Conservation (phyloP, 2,113 vertebrate species). For the Carlito syrichta region DNA sequence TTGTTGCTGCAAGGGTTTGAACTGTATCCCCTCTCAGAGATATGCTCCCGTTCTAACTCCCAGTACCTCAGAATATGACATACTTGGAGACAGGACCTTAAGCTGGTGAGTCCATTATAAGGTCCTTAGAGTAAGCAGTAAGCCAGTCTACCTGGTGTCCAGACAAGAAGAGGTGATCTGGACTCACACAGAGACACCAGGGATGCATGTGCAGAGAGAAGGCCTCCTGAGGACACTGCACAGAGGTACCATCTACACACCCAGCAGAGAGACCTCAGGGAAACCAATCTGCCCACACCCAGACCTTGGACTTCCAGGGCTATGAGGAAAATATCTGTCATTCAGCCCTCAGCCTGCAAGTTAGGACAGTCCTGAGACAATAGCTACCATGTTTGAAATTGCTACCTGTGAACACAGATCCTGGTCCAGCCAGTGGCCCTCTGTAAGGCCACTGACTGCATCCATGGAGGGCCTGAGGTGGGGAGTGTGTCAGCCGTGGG, state of each 20-base stretch:
- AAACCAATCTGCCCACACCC: neutral
- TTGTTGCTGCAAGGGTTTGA: fast-evolving
- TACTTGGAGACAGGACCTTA: too few relatives aligned
- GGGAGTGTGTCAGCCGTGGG: fast-evolving
- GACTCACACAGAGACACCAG: too few relatives aligned
- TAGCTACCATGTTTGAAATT: fast-evolving
- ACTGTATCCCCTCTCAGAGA: fast-evolving
- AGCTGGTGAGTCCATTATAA: fast-evolving
- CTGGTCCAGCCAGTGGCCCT: too few relatives aligned
- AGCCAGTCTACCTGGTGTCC: fast-evolving
- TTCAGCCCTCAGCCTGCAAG: too few relatives aligned
- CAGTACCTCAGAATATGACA: neutral
- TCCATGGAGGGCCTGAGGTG: fast-evolving
- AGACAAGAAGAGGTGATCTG: fast-evolving
- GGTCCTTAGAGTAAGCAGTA: fast-evolving
- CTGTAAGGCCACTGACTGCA: fast-evolving
- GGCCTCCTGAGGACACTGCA: fast-evolving
- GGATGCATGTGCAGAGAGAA: fast-evolving
- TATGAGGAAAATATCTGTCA: too few relatives aligned
- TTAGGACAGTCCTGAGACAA: fast-evolving
- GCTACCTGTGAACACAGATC: neutral
- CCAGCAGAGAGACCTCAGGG: fast-evolving
- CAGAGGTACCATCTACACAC: too few relatives aligned
- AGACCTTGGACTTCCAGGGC: fast-evolving
- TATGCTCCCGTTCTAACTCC: fast-evolving